Evolutionary conservation across 2,888 invertebrate genomes (phyloP).

Genomic region (Ochlodes sylvanus): DNA sequence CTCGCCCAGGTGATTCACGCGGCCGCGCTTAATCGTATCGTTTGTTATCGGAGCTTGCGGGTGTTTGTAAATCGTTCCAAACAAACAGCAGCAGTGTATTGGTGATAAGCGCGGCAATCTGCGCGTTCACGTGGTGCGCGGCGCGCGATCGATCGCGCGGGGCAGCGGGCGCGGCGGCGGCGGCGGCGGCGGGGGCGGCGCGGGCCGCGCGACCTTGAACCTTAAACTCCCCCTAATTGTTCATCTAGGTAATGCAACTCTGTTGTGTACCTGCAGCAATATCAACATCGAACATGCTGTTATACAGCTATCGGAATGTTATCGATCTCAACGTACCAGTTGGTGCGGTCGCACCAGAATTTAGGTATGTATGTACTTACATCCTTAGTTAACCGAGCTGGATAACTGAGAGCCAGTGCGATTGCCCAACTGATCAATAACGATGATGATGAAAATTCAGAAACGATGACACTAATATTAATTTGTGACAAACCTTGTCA

Average conservation of each 20-base stretch:
- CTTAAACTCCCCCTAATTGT: slow-evolving; percentile 63
- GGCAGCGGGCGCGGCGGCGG: slow-evolving; percentile 68
- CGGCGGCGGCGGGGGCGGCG: slow-evolving; percentile 61
- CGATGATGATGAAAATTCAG: too few relatives aligned
- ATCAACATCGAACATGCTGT: slow-evolving; percentile 21
- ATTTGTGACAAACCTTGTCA: not conserved
- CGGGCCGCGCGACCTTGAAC: slow-evolving; percentile 74
- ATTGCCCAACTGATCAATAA: too few relatives aligned
- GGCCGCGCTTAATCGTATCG: slow-evolving; percentile 5
- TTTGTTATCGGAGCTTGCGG: slow-evolving; percentile 14
- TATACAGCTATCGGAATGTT: not conserved
- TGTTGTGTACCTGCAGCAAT: slow-evolving; percentile 34
- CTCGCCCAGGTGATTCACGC: slow-evolving; percentile 14
- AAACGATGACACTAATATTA: too few relatives aligned
- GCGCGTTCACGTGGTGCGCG: slow-evolving; percentile 55
- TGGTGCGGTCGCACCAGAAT: too few relatives aligned
- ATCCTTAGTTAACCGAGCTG: too few relatives aligned
- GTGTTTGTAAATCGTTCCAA: slow-evolving; percentile 8
- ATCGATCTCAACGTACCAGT: not conserved
- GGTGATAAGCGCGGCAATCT: slow-evolving; percentile 55
- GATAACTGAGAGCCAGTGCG: too few relatives aligned
- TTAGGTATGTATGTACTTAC: too few relatives aligned
- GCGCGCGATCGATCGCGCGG: slow-evolving; percentile 76
- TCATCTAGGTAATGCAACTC: slow-evolving; percentile 33
- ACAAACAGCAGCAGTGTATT: slow-evolving; percentile 19